Evolutionary conservation across 2,797 vertebrate species (phyloP).

Genomic region (Ptychobarbus kaznakovi): DNA sequence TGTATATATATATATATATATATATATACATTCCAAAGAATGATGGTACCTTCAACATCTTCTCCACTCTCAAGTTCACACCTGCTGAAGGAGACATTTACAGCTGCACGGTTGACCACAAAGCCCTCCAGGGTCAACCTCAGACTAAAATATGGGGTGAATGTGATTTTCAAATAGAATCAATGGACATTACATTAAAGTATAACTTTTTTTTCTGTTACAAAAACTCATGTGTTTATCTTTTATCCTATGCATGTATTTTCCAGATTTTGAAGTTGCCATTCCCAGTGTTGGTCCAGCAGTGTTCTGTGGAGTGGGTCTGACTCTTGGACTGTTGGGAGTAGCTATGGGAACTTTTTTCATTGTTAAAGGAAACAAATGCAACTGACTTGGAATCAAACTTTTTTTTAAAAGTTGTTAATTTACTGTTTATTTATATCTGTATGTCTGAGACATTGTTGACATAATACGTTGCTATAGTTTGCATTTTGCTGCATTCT

Average conservation of each 20-base stretch:
- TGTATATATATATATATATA: no score
- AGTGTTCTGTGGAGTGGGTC: conserved; percentile 45
- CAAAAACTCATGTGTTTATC: background rate
- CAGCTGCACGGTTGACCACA: conserved; percentile 74
- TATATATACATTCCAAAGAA: no score
- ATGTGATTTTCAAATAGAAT: background rate
- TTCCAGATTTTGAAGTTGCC: conserved; percentile 19
- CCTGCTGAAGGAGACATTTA: conserved; percentile 71
- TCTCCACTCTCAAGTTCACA: conserved; percentile 64
- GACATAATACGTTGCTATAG: no score
- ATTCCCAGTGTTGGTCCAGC: background rate
- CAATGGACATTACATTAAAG: background rate
- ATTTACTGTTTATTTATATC: no score
- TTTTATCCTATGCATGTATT: background rate
- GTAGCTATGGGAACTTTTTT: conserved; percentile 47
- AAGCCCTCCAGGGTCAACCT: conserved; percentile 62
- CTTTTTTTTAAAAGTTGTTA: no score
- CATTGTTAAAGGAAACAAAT: conserved; percentile 27
- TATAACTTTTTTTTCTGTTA: background rate
- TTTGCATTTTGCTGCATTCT: no score
- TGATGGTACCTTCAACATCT: conserved; percentile 71
- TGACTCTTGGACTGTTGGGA: conserved; percentile 44
- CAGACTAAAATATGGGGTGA: conserved; percentile 73
- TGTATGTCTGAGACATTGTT: no score
- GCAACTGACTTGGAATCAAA: background rate